Conservation (phyloP, 2,113 vertebrate species). For the Cyphotilapia sp. region DNA sequence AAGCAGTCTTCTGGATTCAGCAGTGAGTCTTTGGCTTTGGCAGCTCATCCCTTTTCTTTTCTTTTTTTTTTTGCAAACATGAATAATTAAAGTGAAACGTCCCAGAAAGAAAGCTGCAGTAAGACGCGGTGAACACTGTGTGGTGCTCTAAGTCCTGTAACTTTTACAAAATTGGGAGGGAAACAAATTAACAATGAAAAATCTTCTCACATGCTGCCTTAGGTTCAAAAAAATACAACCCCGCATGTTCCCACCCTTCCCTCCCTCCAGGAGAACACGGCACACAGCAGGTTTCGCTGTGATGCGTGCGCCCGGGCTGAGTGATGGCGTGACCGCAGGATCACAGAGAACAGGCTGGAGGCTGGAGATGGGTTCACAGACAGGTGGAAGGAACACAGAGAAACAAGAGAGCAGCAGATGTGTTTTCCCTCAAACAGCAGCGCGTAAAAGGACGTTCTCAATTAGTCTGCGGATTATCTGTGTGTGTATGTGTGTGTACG, state of each 20-base stretch:
- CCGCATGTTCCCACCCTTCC: background rate
- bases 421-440: background rate
- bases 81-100: conserved; percentile 1
- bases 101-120: conserved; percentile 1
- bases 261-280: background rate
- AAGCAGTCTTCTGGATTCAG: background rate
- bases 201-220: background rate
- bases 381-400: background rate
- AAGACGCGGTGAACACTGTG: conserved; percentile 14
- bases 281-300: background rate
- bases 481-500: background rate
- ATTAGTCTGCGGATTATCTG: background rate
- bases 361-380: conserved; percentile 12
- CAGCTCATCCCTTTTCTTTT: background rate
- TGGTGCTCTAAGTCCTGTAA: conserved; percentile 30
- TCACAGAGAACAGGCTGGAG: conserved; percentile 13
- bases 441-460: background rate
- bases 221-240: background rate
- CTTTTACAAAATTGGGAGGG: background rate
- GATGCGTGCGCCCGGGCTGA: background rate
- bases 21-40: background rate
- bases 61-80: background rate
- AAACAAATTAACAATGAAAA: background rate
- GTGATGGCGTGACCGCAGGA: background rate
- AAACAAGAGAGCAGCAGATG: conserved; percentile 11